Evolutionary conservation across 2,113 vertebrate species (phyloP), one percentile per base, ranked within the genome.

Genomic region (Carassius gibelio): DNA sequence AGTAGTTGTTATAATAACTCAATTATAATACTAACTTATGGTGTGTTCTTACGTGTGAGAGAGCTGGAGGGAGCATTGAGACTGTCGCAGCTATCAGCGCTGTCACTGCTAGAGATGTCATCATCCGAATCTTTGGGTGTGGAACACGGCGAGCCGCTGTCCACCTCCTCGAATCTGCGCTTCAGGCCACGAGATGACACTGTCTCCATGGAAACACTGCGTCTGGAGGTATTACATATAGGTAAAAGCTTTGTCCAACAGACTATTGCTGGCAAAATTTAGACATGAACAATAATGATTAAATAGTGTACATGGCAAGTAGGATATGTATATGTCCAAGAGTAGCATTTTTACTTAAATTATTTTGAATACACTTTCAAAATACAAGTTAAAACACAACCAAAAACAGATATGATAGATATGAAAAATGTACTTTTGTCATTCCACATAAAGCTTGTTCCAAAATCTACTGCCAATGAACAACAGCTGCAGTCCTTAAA

Each of bases 41-140:
- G 15, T 15, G 21, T 30, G 34, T 55, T 92, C 98, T 97, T 95
- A 99, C 98, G 97, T 74, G 95, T 96, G 89, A 97, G 92, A 57
- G 95, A 90, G 89, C 93, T 94, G 86, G 96, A 95, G 15, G 97
- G 94, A 26, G 96, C 94, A 85, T 97, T 99, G 94, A 99, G 94
- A 92, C 98, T 99, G 94, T 99, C 98, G 2, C 97, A 99, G 95
- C 98, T 99, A 91, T 99, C 98, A 0, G 96, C 97, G 48, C 98
- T 99, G 94, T 99, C 98, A 19, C 97, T 99, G 93, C 96, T 98
- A 84, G 96, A 97, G 93, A 99, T 93, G 88, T 99, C 98, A 91
- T 99, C 98, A 23, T 99, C 98, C 0, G 97, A 99, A 90, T 95
- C 95, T 86, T 96, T 96, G 26, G 94, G 90, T 84, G 96, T 96